These are phyloP conservation scores for Apoda limacodes DNA, from an alignment of 2,888 invertebrate genomes.

Conservation along the genomic window DNA sequence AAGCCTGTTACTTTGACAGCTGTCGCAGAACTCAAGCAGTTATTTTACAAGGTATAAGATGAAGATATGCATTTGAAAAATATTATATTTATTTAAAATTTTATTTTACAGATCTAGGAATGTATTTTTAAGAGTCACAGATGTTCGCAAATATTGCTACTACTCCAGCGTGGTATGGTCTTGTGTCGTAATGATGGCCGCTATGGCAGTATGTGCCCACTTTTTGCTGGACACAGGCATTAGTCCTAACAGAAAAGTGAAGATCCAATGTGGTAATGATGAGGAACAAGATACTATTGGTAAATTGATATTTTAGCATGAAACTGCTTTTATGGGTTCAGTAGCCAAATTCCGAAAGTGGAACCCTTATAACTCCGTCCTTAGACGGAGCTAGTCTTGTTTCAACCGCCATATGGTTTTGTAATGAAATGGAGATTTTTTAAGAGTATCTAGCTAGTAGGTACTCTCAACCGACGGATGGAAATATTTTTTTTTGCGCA, in stretches of 20 bases:
- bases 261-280: constrained; percentile 52
- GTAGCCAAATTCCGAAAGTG: neutral
- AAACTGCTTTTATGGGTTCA: constrained; percentile 3
- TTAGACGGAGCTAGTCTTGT: no score
- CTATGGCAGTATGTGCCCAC: constrained; percentile 83
- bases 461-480: no score
- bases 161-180: constrained; percentile 87
- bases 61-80: constrained; percentile 93
- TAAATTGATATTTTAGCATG: constrained; percentile 26
- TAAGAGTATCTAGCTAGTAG: no score
- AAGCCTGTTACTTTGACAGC: no score
- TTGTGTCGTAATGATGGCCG: constrained; percentile 76
- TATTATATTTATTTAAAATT: constrained; percentile 73
- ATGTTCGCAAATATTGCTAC: constrained; percentile 88
- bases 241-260: constrained; percentile 57
- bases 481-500: no score
- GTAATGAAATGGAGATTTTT: no score
- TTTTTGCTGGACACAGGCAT: constrained; percentile 79
- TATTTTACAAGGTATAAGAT: no score
- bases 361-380: constrained; percentile 1
- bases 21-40: no score
- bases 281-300: constrained; percentile 80
- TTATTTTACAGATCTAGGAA: constrained; percentile 76
- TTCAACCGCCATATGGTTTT: no score
- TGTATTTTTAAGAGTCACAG: constrained; percentile 86